phyloP scores from a whole-genome alignment of 2,888 invertebrate species.

The Slavum lentiscoides region DNA sequence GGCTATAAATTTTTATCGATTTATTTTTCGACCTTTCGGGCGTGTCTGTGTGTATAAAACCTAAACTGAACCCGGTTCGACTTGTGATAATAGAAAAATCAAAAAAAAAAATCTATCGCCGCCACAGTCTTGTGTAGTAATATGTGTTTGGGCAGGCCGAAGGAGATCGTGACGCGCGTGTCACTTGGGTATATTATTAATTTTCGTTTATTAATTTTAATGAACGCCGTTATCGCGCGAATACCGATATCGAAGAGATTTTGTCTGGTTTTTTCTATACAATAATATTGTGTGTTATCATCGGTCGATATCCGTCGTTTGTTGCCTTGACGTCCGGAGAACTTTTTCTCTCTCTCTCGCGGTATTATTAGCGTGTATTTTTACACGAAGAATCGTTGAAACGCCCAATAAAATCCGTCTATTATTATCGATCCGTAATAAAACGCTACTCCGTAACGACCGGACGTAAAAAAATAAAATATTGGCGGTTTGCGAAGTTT shows the following conservation, averaged over 20 bases:
- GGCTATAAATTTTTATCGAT: not conserved
- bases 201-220: conserved; percentile 9
- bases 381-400: conserved; percentile 23
- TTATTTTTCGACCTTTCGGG: not conserved
- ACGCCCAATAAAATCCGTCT: conserved; percentile 8
- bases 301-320: too few relatives aligned
- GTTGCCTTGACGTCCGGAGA: too few relatives aligned
- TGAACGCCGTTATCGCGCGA: not conserved
- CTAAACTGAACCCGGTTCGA: not conserved
- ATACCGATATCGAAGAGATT: too few relatives aligned
- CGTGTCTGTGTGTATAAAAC: not conserved
- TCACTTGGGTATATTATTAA: not conserved
- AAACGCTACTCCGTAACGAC: not conserved
- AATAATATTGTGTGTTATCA: too few relatives aligned
- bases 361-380: too few relatives aligned
- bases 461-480: not conserved
- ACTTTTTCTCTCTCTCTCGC: too few relatives aligned
- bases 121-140: too few relatives aligned
- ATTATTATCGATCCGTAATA: conserved; percentile 16
- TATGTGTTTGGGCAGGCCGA: too few relatives aligned
- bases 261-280: too few relatives aligned
- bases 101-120: not conserved
- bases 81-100: not conserved
- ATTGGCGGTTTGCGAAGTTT: not conserved
- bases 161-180: not conserved